Evolutionary conservation across 2,113 vertebrate genomes (phyloP).

Genomic region (Hydrolagus affinis): DNA sequence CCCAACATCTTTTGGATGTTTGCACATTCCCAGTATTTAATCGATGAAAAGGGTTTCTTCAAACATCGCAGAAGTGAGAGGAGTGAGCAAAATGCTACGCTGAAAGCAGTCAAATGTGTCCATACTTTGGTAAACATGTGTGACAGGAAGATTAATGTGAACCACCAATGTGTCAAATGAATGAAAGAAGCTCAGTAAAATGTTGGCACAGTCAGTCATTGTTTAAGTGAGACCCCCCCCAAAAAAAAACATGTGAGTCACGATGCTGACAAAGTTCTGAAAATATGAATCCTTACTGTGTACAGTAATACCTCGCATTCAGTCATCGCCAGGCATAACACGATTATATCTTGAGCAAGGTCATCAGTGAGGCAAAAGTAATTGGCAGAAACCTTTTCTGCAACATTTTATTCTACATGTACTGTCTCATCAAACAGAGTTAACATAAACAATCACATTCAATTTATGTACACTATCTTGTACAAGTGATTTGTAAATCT

Average conservation of each 20-base stretch:
- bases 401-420: neutral
- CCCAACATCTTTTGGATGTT: constrained; percentile 39
- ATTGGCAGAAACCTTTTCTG: neutral
- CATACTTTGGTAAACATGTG: constrained; percentile 25
- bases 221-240: too few relatives aligned
- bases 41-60: constrained; percentile 32
- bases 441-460: neutral
- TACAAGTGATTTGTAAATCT: neutral
- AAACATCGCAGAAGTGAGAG: constrained; percentile 36
- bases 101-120: constrained; percentile 36
- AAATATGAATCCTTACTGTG: too few relatives aligned
- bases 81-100: too few relatives aligned
- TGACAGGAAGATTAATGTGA: neutral
- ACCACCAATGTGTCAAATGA: too few relatives aligned
- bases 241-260: too few relatives aligned
- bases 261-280: too few relatives aligned
- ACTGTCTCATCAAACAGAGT: neutral
- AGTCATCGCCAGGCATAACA: neutral
- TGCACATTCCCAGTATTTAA: constrained; percentile 34
- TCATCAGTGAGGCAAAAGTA: neutral
- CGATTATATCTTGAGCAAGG: too few relatives aligned
- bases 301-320: too few relatives aligned
- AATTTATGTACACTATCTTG: neutral
- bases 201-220: too few relatives aligned
- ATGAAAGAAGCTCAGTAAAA: too few relatives aligned